Conservation (phyloP, 2,888 invertebrate genomes). For the Himalopsyche anomala region DNA sequence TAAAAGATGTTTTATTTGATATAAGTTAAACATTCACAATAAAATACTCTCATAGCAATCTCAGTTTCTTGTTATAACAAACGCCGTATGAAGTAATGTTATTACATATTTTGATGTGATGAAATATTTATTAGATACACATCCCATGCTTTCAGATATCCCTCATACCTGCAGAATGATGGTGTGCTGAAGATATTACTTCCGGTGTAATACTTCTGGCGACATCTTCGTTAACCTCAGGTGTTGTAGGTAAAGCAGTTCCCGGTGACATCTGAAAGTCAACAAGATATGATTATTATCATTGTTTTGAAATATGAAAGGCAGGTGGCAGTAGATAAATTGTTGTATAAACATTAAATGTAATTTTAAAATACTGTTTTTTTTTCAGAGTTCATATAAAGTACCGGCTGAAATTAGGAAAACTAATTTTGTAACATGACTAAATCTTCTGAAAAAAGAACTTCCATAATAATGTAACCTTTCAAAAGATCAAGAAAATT, state of each 20-base stretch:
- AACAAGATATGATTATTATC: background rate
- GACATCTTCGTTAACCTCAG: constrained; percentile 87
- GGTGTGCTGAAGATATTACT: constrained; percentile 67
- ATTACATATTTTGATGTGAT: constrained; percentile 4
- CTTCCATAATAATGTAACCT: too few species aligned
- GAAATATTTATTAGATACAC: background rate
- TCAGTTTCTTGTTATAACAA: constrained; percentile 7
- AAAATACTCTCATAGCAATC: background rate
- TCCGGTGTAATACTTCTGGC: constrained; percentile 81
- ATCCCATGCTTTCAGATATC: constrained; percentile 1
- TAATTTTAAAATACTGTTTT: too few species aligned
- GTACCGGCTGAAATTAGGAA: too few species aligned
- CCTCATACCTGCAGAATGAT: constrained; percentile 59
- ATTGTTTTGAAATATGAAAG: background rate
- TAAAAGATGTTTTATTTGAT: too few species aligned
- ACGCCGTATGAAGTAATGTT: constrained; percentile 2
- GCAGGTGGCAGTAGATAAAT: background rate
- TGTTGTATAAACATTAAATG: too few species aligned
- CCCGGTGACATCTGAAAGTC: constrained; percentile 75
- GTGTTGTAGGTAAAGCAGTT: constrained; percentile 82
- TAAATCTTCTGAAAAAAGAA: too few species aligned
- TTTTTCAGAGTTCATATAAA: too few species aligned
- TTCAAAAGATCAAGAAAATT: too few species aligned
- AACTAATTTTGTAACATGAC: too few species aligned
- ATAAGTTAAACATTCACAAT: constrained; percentile 3